Evolutionary conservation across 1,140 invertebrate genomes (phyloP), one percentile per base, ranked within the genome.

Genomic region (Drosophila insularis): DNA sequence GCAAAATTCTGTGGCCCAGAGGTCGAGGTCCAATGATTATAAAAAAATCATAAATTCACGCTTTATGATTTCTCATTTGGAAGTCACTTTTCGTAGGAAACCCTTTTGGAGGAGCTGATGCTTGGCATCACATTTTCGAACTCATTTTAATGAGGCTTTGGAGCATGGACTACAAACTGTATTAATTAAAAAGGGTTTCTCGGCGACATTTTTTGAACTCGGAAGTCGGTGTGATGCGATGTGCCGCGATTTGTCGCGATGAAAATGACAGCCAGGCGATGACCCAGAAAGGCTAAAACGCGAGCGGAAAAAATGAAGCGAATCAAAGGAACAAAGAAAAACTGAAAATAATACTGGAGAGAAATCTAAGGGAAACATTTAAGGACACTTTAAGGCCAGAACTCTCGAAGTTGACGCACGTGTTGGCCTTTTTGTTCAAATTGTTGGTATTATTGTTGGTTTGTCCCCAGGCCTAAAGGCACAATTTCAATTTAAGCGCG

Each of bases 171-270:
- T 56, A 53, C 65, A 53, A 61, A 79, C 71, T 87, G 81, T 78
- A 86, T 86, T 86, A 86, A 86, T 86, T 86, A 86, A 86, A 86
- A 86, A 87, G 75, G 82, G 82, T 86, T 82, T 81, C 61, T 81
- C 61, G 74, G 64, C 27, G 32, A 59, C 63, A 50, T 39, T 35
- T 27, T 63, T 50, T 77, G 74, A 65, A 77, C 74, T 71, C 74
- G 60, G 74, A 65, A 77, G 67, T 71, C 74, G 60, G 53, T 53
- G 43, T 19, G 10, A 21, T 10, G 43, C 43, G 17, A 50, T 50
- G 43, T 19, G 17, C 3, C 19, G 17, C 43, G 43, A 50, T 50
- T 50, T 11, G 37, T 40, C 53, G 53, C 55, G 60, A 39, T 70
- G 53, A 71, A 78, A 78, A 81, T 87, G 74, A 81, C 78, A 78